A percentile compares a stretch with the other conserved stretches of the same genome.
These are phyloP conservation scores for Osmerus eperlanus DNA, from an alignment of 2,113 vertebrate genomes.

Conservation along the genomic window DNA sequence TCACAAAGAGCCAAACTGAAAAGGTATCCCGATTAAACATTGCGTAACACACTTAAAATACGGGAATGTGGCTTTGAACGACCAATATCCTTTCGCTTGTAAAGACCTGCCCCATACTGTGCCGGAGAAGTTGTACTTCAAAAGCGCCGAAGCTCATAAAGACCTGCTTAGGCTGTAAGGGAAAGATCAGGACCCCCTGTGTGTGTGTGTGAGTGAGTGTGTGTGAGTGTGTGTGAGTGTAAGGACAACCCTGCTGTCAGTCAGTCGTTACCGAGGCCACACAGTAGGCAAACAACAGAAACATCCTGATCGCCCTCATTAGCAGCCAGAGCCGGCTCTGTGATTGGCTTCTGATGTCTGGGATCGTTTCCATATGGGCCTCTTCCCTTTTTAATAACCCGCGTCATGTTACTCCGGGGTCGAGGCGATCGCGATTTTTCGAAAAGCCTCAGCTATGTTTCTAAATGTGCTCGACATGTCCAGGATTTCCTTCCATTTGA, in stretches of 20 bases:
- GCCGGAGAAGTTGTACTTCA: constrained; percentile 31
- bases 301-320: constrained; percentile 65
- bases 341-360: constrained; percentile 52
- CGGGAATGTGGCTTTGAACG: no score
- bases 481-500: constrained; percentile 71
- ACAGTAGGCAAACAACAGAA: constrained; percentile 69
- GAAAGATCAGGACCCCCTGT: constrained; percentile 36
- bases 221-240: constrained; percentile 38
- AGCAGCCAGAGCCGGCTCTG: constrained; percentile 46
- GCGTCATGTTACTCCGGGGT: constrained; percentile 64
- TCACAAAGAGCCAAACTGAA: no score
- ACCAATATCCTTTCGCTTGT: no score
- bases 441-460: constrained; percentile 70
- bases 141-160: constrained; percentile 43
- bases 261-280: constrained; percentile 59
- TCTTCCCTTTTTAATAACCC: constrained; percentile 64
- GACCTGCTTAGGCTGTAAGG: constrained; percentile 58
- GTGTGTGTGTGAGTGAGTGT: constrained; percentile 27
- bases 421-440: constrained; percentile 67
- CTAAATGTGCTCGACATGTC: constrained; percentile 71
- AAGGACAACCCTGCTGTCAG: constrained; percentile 47
- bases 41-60: no score
- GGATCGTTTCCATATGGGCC: constrained; percentile 72
- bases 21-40: no score
- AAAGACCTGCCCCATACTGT: neutral